Evolutionary conservation across 2,888 invertebrate species (phyloP), one percentile per base, ranked within the genome.

Genomic region (Bhutanitis thaidina): DNA sequence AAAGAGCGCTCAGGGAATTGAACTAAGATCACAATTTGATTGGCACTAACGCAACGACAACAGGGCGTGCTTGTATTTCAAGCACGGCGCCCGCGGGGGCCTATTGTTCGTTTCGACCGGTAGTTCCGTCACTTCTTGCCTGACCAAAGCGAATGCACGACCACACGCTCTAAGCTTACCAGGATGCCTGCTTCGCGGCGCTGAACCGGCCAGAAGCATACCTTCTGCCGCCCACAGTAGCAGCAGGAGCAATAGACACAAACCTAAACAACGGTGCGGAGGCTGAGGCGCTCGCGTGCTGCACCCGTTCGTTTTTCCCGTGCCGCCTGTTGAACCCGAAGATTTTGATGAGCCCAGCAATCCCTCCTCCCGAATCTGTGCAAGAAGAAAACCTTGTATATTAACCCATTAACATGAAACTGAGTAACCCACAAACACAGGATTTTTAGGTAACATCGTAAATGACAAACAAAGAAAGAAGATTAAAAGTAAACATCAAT

Each of bases 211-310:
- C 27, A 32, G 30, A 12, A 44, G 14, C 32, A 47, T 32, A 32
- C 36, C 20, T 8, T 47, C 41, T 69, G 64, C 65, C 52, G 74
- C 74, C 60, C 84, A 66, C 61, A 86, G 64, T 61, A 86, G 64
- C 64, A 84, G 65, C 68, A 90, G 66, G 65, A 89, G 70, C 58
- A 88, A 71, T 56, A 89, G 73, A 65, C 84, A 90, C 90, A 90
- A 90, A 90, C 90, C 90, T 90, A 90, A 66, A 72, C 90, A 90
- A 60, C 70, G 75, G 64, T 80, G 82, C 2, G 81, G 74, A 9
- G 84, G 70, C 32, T 72, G 69, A n/a, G 85, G 66, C 20, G 81
- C 75, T 58, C 64, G 73, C 3, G 80, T 79, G 5, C 76, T 62
- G 65, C 90, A 90, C 3, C 87, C 87, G 48, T 70, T 71, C 64